phyloP scores from a whole-genome alignment of 2,888 invertebrate species.

The Drosophila suboccidentalis region DNA sequence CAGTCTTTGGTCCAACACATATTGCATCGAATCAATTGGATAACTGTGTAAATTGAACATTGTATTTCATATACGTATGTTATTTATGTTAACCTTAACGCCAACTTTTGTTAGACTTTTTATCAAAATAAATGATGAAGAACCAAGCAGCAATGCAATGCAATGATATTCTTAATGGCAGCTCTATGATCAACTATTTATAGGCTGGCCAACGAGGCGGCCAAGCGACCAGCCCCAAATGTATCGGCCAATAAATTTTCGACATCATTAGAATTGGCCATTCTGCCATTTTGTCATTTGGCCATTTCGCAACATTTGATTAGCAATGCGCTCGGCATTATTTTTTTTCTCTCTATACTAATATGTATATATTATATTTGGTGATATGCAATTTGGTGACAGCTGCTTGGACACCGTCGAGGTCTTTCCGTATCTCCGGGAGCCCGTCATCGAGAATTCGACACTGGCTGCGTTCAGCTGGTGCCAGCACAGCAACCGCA shows the following conservation, averaged over 20 bases:
- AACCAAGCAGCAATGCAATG: constrained; percentile 57
- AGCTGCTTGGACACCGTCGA: constrained; percentile 85
- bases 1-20: not conserved
- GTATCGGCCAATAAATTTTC: constrained; percentile 79
- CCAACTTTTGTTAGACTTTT: constrained; percentile 78
- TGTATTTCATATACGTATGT: not conserved
- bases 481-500: constrained; percentile 79
- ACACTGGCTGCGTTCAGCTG: constrained; percentile 83
- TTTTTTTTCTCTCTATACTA: not conserved
- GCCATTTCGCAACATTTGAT: constrained; percentile 36
- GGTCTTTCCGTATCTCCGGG: constrained; percentile 85
- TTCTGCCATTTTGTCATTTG: constrained; percentile 39
- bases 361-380: constrained; percentile 9
- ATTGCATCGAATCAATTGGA: not conserved
- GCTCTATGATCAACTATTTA: constrained; percentile 55
- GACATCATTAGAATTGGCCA: constrained; percentile 70
- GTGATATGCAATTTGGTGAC: constrained; percentile 60
- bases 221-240: constrained; percentile 62
- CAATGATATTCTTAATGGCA: constrained; percentile 52
- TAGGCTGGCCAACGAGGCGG: constrained; percentile 73
- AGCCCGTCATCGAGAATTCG: constrained; percentile 84
- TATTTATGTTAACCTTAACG: constrained; percentile 64
- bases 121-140: constrained; percentile 76
- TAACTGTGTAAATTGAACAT: not conserved
- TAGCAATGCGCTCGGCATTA: constrained; percentile 12